Percentiles rank a stretch among this genome's conserved stretches.
phyloP scores from a whole-genome alignment of 2,797 vertebrate genomes.

The Dipus sagitta region DNA sequence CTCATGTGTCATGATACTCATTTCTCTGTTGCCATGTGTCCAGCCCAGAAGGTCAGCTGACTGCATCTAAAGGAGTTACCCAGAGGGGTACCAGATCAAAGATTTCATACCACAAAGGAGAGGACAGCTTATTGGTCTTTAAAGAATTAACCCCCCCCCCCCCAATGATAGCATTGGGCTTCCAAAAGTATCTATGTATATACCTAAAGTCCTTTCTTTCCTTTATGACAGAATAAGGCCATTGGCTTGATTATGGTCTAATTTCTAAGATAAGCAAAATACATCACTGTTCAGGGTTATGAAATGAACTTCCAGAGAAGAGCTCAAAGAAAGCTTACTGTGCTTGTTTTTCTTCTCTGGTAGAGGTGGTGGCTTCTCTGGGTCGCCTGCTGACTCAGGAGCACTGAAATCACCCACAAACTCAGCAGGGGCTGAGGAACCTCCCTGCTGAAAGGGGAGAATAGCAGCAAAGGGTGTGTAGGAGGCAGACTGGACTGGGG shows the following conservation, averaged over 20 bases:
- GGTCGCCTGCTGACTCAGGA: slow-evolving; percentile 88
- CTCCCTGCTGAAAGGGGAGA: slow-evolving; percentile 90
- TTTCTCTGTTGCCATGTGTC: background rate
- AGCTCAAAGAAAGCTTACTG: slow-evolving; percentile 90
- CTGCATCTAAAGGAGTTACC: background rate
- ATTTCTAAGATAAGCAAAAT: background rate
- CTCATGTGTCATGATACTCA: accelerated
- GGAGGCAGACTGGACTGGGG: slow-evolving; percentile 77
- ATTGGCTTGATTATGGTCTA: background rate
- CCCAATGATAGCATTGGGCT: slow-evolving; percentile 23
- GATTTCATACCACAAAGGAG: background rate
- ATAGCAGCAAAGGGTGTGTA: slow-evolving; percentile 90
- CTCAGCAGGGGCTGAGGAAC: slow-evolving; percentile 84
- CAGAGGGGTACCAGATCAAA: background rate
- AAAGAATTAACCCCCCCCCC: background rate
- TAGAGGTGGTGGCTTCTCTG: slow-evolving; percentile 94
- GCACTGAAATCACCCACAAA: slow-evolving; percentile 90
- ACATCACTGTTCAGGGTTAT: background rate
- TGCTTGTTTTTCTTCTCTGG: slow-evolving; percentile 98
- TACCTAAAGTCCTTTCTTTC: background rate
- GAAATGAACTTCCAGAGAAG: background rate
- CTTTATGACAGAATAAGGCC: background rate
- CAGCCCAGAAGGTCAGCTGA: background rate
- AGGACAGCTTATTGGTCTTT: slow-evolving; percentile 13
- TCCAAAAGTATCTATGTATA: background rate